Conservation (phyloP, 2,888 invertebrate genomes). For the Pseudococcus viburni region DNA sequence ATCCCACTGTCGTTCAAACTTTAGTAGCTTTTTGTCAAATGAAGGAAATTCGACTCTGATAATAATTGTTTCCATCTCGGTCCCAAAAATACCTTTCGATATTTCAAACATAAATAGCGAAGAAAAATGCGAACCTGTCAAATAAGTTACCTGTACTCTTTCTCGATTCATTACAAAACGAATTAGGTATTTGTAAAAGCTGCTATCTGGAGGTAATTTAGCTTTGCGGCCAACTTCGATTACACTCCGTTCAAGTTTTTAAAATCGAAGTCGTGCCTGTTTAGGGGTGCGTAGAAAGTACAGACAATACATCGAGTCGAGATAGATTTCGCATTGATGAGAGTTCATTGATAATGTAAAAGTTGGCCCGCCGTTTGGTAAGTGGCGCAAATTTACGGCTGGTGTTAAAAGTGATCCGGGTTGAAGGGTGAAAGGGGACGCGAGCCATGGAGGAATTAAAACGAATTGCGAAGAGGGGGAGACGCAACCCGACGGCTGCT, state of each 20-base stretch:
- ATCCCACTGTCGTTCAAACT: no score
- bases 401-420: constrained; percentile 48
- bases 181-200: neutral
- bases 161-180: neutral
- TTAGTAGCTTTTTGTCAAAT: no score
- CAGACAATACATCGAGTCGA: neutral
- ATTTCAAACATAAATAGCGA: neutral
- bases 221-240: neutral
- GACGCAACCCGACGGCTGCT: neutral
- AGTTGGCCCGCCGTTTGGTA: neutral
- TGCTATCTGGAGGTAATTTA: neutral
- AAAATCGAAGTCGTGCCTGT: neutral
- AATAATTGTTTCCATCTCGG: no score
- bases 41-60: no score
- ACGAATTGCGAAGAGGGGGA: neutral
- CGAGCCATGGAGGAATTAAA: constrained; percentile 7
- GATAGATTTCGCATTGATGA: neutral
- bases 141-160: neutral
- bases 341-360: constrained; percentile 43
- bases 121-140: neutral
- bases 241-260: neutral
- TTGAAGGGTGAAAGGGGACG: neutral
- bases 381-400: constrained; percentile 50
- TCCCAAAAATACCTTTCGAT: no score
- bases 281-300: no score